A percentile compares a stretch with the other conserved stretches of the same genome.
Conservation (phyloP, 2,888 invertebrate species). For the Cephus runcator region DNA sequence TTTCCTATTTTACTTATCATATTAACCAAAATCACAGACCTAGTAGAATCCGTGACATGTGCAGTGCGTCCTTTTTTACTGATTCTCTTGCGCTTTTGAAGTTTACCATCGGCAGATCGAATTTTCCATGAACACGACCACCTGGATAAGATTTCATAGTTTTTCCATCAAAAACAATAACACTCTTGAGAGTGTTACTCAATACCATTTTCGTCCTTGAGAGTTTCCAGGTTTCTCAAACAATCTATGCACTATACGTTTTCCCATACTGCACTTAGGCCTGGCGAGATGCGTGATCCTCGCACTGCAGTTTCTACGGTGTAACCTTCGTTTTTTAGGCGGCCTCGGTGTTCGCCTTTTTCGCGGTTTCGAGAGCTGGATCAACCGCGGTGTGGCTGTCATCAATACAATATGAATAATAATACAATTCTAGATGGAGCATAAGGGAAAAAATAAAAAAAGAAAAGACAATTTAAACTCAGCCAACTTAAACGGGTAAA, state of each 20-base stretch:
- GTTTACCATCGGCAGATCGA: not conserved
- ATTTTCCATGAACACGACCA: not conserved
- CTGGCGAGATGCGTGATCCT: slow-evolving; percentile 14
- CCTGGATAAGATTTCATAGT: not conserved
- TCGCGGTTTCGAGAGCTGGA: slow-evolving; percentile 37
- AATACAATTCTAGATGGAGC: not conserved
- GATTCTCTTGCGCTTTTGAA: not conserved
- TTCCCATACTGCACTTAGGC: not conserved
- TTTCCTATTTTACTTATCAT: not conserved
- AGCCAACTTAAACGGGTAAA: not conserved
- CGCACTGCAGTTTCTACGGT: slow-evolving; percentile 1
- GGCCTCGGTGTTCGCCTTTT: slow-evolving; percentile 1
- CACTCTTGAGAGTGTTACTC: not conserved
- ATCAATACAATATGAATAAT: not conserved
- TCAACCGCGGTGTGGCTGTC: slow-evolving; percentile 34
- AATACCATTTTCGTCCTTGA: not conserved
- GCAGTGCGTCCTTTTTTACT: not conserved
- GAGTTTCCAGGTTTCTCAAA: not conserved
- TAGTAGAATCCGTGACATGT: slow-evolving; percentile 24
- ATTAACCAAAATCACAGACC: slow-evolving; percentile 28
- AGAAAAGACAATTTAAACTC: not conserved
- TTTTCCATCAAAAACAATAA: not conserved
- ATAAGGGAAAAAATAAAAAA: not conserved
- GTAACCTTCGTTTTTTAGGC: not conserved
- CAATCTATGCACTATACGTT: not conserved